Percentiles rank a stretch among this genome's conserved stretches.
Conservation (phyloP, 2,888 invertebrate genomes). For the Ethmia dodecea region DNA sequence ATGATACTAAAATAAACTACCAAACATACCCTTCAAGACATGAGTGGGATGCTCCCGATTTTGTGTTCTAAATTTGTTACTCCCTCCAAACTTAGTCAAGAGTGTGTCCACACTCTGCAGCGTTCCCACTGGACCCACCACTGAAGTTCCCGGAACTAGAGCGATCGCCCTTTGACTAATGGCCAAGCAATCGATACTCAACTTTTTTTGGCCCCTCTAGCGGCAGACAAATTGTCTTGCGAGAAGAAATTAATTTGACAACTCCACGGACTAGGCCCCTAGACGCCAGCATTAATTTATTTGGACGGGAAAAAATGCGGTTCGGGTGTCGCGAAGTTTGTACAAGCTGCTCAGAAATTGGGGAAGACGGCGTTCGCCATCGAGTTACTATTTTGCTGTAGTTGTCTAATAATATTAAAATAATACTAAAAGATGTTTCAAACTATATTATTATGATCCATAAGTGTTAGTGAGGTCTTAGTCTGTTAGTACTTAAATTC, state of each 20-base stretch:
- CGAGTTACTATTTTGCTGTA: too few species aligned
- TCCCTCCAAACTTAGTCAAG: too few species aligned
- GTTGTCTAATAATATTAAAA: too few species aligned
- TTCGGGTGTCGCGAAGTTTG: slow-evolving; percentile 5
- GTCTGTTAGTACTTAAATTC: too few species aligned
- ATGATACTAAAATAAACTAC: too few species aligned
- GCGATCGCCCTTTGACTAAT: slow-evolving; percentile 41
- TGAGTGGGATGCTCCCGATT: too few species aligned
- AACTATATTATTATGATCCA: too few species aligned
- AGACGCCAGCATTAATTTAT: slow-evolving; percentile 73
- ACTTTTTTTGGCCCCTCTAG: slow-evolving; percentile 60
- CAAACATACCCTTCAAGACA: too few species aligned
- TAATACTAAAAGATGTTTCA: too few species aligned
- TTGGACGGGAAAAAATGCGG: slow-evolving; percentile 73
- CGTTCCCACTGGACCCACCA: slow-evolving; percentile 16
- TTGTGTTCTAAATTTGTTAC: too few species aligned
- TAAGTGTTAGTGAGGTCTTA: too few species aligned
- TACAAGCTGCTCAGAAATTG: slow-evolving; percentile 1
- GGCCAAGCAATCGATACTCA: slow-evolving; percentile 60
- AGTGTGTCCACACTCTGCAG: neutral
- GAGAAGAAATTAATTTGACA: slow-evolving; percentile 77
- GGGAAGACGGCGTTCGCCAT: neutral
- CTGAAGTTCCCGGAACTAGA: slow-evolving; percentile 20
- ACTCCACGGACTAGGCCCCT: slow-evolving; percentile 51
- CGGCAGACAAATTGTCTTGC: slow-evolving; percentile 73